Evolutionary conservation across 2,888 invertebrate species (phyloP).

Genomic region (Drosophila neotestacea): DNA sequence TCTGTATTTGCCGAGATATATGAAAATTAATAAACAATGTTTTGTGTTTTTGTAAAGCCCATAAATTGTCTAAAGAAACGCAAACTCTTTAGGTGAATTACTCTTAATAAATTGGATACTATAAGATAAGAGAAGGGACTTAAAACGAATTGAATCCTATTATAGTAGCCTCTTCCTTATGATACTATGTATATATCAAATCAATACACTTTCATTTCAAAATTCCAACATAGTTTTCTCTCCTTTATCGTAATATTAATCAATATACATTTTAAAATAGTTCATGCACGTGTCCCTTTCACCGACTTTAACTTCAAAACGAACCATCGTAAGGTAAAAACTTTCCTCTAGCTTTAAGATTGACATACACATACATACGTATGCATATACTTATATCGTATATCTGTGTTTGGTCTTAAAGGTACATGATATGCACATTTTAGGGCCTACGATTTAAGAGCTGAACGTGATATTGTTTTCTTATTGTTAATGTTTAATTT

Average conservation of each 20-base stretch:
- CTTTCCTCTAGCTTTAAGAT: conserved; percentile 12
- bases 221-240: no score
- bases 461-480: conserved; percentile 8
- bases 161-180: no score
- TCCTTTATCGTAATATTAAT: neutral
- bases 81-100: conserved; percentile 4
- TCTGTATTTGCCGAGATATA: neutral
- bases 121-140: neutral
- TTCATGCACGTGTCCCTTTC: conserved; percentile 10
- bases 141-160: no score
- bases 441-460: neutral
- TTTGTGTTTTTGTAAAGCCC: neutral
- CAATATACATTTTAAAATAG: conserved; percentile 6
- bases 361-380: neutral
- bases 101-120: neutral
- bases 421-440: conserved; percentile 13
- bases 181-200: no score
- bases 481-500: conserved; percentile 3
- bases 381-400: neutral
- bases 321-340: neutral
- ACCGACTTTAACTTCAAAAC: neutral
- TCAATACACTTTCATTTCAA: no score
- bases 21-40: conserved; percentile 20
- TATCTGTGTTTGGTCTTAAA: conserved; percentile 1
- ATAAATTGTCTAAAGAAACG: conserved; percentile 5